These are phyloP conservation scores for Nothocercus julius DNA, from an alignment of 2,113 vertebrate species.

Conservation along the genomic window DNA sequence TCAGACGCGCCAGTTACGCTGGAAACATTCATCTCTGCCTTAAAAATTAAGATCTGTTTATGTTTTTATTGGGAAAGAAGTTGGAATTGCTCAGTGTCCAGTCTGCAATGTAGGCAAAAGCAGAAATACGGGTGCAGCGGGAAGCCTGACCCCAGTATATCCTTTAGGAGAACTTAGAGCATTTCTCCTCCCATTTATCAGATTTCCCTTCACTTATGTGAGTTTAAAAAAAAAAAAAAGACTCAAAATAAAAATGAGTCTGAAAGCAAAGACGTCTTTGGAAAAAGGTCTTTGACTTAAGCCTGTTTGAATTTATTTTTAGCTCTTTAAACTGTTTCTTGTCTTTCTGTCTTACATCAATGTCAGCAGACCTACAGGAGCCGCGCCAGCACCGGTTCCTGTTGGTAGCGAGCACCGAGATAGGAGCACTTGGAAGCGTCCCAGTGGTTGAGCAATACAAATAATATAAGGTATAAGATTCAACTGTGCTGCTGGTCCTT, in stretches of 20 bases:
- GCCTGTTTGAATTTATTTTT: slow-evolving; percentile 43
- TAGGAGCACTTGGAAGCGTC: not conserved
- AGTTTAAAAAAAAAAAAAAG: not conserved
- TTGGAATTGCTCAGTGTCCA: not conserved
- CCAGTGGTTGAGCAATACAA: not conserved
- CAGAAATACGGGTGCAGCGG: not conserved
- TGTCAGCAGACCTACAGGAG: not conserved
- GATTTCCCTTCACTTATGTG: not conserved
- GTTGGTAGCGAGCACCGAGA: not conserved
- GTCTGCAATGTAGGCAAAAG: not conserved
- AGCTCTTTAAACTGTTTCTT: not conserved
- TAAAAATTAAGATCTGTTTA: not conserved
- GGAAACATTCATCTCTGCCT: not conserved
- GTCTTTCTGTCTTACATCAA: slow-evolving; percentile 25
- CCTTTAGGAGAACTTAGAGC: not conserved
- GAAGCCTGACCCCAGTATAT: not conserved
- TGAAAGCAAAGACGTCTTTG: not conserved
- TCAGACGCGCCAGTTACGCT: not conserved
- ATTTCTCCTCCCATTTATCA: slow-evolving; percentile 15
- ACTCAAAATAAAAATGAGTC: not conserved
- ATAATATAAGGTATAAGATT: not conserved
- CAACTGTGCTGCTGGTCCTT: not conserved
- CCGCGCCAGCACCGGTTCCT: not conserved
- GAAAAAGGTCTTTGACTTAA: not conserved
- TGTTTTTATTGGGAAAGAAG: not conserved